Percentiles rank a stretch among this genome's conserved stretches.
Conservation (phyloP, 1,140 invertebrate genomes). For the Pogonomyrmex californicus region DNA sequence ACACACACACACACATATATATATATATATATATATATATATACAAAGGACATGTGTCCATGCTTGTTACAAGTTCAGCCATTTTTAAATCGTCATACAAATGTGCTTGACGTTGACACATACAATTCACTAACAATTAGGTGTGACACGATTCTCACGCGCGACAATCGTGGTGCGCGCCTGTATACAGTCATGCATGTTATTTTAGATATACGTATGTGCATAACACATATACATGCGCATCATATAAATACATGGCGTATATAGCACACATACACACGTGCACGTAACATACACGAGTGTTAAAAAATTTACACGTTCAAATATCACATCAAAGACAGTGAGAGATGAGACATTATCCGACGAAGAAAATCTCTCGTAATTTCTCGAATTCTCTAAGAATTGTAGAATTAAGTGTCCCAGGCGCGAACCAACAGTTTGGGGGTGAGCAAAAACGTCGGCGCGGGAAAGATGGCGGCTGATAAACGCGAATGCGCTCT, state of each 20-base stretch:
- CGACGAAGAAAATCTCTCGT: not conserved
- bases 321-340: too few species aligned
- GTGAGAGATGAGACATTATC: not conserved
- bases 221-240: not conserved
- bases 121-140: slow-evolving; percentile 17
- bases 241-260: not conserved
- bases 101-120: not conserved
- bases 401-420: not conserved
- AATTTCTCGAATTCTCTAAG: not conserved
- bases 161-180: not conserved
- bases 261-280: not conserved
- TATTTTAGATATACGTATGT: not conserved
- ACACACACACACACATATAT: too few species aligned
- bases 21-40: not conserved
- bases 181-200: not conserved
- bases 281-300: not conserved
- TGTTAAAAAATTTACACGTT: not conserved
- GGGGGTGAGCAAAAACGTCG: not conserved
- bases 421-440: not conserved
- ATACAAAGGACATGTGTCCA: not conserved
- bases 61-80: not conserved
- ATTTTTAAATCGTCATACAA: not conserved
- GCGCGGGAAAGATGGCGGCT: slow-evolving; percentile 51
- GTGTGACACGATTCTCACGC: slow-evolving; percentile 25
- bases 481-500: not conserved